Conservation (phyloP, 1,140 invertebrate genomes). For the Oscheius sp. region DNA sequence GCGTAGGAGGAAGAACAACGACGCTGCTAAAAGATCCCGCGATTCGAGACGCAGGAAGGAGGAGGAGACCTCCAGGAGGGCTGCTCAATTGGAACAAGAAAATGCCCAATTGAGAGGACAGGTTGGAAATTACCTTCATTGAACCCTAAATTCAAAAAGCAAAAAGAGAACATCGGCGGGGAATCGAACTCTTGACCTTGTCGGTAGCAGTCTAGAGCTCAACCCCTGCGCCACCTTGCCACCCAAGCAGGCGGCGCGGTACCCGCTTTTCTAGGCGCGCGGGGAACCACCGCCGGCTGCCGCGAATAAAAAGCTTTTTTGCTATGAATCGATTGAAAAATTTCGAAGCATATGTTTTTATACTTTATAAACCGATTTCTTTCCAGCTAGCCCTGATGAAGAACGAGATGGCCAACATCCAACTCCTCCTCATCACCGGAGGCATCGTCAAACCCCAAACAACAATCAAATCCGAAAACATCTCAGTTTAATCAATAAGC, state of each 20-base stretch:
- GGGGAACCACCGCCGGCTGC: too few relatives aligned
- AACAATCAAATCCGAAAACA: background rate
- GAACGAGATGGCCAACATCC: conserved; percentile 3
- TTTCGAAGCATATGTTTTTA: too few relatives aligned
- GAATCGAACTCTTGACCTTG: too few relatives aligned
- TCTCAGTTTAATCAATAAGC: background rate
- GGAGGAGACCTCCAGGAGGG: conserved; percentile 82
- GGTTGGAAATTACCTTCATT: conserved; percentile 66
- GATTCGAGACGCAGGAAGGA: conserved; percentile 83
- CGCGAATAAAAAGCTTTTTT: background rate
- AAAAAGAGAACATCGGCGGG: too few relatives aligned
- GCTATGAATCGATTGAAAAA: too few relatives aligned
- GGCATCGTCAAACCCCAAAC: background rate
- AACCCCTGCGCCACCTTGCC: too few relatives aligned
- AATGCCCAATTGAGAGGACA: conserved; percentile 70
- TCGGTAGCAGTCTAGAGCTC: too few relatives aligned
- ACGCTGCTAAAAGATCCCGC: conserved; percentile 85
- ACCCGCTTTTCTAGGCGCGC: too few relatives aligned
- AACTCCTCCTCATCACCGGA: background rate
- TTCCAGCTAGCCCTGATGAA: conserved; percentile 5
- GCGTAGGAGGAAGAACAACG: conserved; percentile 84
- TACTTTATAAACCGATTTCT: too few relatives aligned
- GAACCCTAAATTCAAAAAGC: too few relatives aligned
- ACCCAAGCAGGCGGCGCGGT: too few relatives aligned
- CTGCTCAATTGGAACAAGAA: conserved; percentile 79